Evolutionary conservation across 2,888 invertebrate genomes (phyloP), one percentile per base, ranked within the genome.

Genomic region (Bhutanitis thaidina): DNA sequence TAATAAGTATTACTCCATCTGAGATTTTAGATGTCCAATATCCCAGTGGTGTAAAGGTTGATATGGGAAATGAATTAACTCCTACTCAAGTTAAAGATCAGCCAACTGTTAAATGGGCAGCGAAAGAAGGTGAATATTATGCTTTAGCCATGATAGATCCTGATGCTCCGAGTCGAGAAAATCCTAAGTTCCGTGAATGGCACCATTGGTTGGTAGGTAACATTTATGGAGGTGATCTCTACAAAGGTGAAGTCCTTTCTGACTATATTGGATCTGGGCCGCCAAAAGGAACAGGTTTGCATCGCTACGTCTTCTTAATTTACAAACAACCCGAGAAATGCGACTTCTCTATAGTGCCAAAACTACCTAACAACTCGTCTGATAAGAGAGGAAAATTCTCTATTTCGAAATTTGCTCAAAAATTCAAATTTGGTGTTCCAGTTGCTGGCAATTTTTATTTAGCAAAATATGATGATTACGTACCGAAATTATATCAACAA

Each of bases 121-220:
- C 89, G 1, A 92, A 93, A 54, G 71, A 86, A 12, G 75, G 77
- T 45, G 77, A 84, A 54, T 93, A 92, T 60, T 96, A 96, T 72
- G 93, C 94, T 0, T 62, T 91, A 15, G 85, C 84, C 20, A 89
- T 91, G 90, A 79, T 88, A 0, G 95, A 96, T 78, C 95, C 95
- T 3, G 95, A 96, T 80, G 95, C 95, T 0, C 95, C 95, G 4
- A 93, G 93, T 61, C 90, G 94, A 27, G 85, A 90, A 56, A 91
- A 91, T 49, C 95, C 94, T 0, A 93, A 90, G 57, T 92, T 91
- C 60, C 86, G 93, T 20, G 94, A 95, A 79, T 94, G 93, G 91
- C 93, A 93, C 61, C 95, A 96, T 74, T 95, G 95, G 95, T 78
- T 95, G 9, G 91, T 95, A 25, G 93, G 91, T 14, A 95, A 96